These are phyloP conservation scores for Eupithecia subumbrata DNA, from an alignment of 2,888 invertebrate species.

Conservation along the genomic window DNA sequence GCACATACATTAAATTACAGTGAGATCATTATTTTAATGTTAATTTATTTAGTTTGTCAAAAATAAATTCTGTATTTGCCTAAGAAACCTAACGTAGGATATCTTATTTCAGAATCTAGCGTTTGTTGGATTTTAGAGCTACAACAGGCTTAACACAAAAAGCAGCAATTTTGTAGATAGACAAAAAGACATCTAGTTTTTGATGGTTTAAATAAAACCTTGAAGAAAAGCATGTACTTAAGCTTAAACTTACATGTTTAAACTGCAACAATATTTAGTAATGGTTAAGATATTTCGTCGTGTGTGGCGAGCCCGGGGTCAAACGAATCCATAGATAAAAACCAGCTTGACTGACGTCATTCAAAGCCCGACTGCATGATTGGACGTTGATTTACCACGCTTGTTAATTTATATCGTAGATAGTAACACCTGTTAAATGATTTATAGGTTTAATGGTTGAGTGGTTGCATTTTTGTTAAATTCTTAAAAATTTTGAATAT, in stretches of 20 bases:
- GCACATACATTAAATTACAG: no score
- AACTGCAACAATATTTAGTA: constrained; percentile 5
- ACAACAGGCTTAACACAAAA: background rate
- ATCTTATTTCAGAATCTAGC: background rate
- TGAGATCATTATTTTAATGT: no score
- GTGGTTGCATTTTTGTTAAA: constrained; percentile 48
- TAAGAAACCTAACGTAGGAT: background rate
- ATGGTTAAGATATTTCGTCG: constrained; percentile 49
- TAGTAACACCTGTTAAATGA: constrained; percentile 58
- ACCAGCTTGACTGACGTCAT: constrained; percentile 68
- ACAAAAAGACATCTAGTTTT: background rate
- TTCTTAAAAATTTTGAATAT: constrained; percentile 23
- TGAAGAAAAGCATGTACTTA: background rate
- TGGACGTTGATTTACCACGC: constrained; percentile 73
- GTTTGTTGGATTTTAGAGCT: background rate
- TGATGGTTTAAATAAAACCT: background rate
- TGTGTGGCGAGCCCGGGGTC: constrained; percentile 78
- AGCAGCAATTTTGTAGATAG: background rate
- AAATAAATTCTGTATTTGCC: background rate
- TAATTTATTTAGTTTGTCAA: no score
- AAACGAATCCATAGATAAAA: constrained; percentile 76
- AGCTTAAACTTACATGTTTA: background rate
- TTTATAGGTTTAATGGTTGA: constrained; percentile 57
- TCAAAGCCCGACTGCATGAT: constrained; percentile 55
- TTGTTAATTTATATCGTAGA: constrained; percentile 65